Evolutionary conservation across 2,797 vertebrate species (phyloP), one percentile per base, ranked within the genome.

Genomic region (Cyprinodon diabolis): DNA sequence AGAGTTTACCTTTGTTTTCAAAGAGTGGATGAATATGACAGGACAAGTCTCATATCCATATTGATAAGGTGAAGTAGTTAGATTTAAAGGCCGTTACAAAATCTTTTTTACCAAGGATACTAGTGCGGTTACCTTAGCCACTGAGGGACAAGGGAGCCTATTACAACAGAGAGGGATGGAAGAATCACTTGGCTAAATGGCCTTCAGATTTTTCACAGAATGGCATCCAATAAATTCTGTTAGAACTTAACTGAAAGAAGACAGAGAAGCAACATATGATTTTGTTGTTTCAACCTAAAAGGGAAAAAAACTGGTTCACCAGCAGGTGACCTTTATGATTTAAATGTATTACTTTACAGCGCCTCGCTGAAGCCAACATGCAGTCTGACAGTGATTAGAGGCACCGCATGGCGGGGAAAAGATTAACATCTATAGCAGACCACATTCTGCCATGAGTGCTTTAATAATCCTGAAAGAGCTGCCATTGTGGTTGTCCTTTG

Each of bases 391-490:
- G 71, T 6, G 63, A 85, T 45, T 58, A 68, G 73, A 69, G 35
- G 43, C 75, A 68, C 74, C 7, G 0, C 52, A 70, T 68, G 55
- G 70, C 69, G 78, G 23, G 71, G 80, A 72, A 76, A 74, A 81
- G 71, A 87, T 88, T 79, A 77, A 19, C 75, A 37, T 82, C 74
- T 78, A 57, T 63, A 56, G 62, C 7, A 21, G 30, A 79, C 69
- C 70, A 70, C 51, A 21, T 79, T 90, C 81, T 71, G 65, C 76
- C 15, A 47, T 30, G 79, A 51, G 72, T 74, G 51, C 82, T 78
- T 49, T 76, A 83, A 86, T 85, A 87, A 87, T 86, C 87, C 87
- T 74, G 70, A 66, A 56, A 87, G 71, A 77, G 75, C 80, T 68
- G 77, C 69, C 75, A 83, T 82, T 85, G 83, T 84, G 62, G 79